Conservation (phyloP, 2,888 invertebrate genomes). For the Monopis laevigella region DNA sequence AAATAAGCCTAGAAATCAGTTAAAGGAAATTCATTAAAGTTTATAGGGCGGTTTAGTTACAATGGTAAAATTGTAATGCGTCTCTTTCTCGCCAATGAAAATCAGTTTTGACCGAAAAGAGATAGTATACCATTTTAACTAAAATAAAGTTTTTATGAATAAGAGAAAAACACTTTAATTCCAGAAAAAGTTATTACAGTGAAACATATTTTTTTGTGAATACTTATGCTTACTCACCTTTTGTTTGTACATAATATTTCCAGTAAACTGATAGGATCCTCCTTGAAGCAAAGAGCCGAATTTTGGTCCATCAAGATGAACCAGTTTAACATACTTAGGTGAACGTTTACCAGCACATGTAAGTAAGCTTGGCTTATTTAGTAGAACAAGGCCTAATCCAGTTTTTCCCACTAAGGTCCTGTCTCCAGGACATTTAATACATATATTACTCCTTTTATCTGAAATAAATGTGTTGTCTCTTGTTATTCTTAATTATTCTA, state of each 20-base stretch:
- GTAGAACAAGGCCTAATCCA: constrained; percentile 37
- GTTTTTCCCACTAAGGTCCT: constrained; percentile 44
- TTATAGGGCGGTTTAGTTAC: too few relatives aligned
- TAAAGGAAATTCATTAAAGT: too few relatives aligned
- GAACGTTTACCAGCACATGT: constrained; percentile 38
- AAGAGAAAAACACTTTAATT: too few relatives aligned
- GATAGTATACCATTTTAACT: too few relatives aligned
- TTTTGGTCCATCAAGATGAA: constrained; percentile 46
- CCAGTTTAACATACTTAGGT: constrained; percentile 32
- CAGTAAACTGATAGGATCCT: constrained; percentile 47
- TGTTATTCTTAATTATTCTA: too few relatives aligned
- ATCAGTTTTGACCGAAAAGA: too few relatives aligned
- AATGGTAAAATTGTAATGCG: too few relatives aligned
- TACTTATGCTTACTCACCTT: constrained; percentile 28
- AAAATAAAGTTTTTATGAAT: too few relatives aligned
- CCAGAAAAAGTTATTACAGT: too few relatives aligned
- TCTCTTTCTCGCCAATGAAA: too few relatives aligned
- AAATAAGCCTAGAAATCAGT: too few relatives aligned
- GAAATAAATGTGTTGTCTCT: constrained; percentile 19
- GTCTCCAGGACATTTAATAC: constrained; percentile 53
- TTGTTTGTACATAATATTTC: constrained; percentile 36
- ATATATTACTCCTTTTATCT: constrained; percentile 24
- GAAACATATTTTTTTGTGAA: too few relatives aligned
- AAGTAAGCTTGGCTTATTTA: constrained; percentile 37
- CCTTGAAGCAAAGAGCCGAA: constrained; percentile 42